Evolutionary conservation across 2,113 vertebrate genomes (phyloP).

Genomic region (Phaethon lepturus): DNA sequence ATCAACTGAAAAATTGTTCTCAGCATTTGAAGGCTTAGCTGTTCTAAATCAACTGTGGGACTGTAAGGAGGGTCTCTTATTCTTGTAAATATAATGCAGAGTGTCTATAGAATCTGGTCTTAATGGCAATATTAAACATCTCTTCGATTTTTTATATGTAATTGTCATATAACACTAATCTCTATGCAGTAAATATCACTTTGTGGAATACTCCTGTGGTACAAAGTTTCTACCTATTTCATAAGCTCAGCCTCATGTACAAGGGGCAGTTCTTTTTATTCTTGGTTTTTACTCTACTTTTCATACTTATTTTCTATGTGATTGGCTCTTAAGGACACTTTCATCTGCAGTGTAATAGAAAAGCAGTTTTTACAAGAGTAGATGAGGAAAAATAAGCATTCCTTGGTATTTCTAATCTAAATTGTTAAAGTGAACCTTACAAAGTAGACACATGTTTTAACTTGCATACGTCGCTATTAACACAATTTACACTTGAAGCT

Average conservation of each 20-base stretch:
- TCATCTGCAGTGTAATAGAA: background rate
- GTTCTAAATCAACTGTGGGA: background rate
- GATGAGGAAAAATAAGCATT: background rate
- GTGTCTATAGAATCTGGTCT: background rate
- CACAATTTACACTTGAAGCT: background rate
- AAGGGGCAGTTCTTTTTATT: background rate
- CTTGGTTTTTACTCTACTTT: background rate
- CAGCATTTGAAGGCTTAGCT: background rate
- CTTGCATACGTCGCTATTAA: background rate
- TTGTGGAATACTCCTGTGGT: background rate
- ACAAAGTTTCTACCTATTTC: background rate
- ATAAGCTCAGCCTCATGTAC: background rate
- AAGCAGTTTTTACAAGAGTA: background rate
- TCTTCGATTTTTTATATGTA: background rate
- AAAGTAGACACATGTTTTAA: background rate
- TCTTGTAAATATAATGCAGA: background rate
- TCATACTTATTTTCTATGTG: background rate
- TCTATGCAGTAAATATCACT: background rate
- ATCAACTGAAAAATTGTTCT: background rate
- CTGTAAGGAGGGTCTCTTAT: background rate
- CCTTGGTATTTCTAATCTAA: background rate
- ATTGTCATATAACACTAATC: background rate
- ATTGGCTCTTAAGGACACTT: slow-evolving; percentile 1
- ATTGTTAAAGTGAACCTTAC: background rate
- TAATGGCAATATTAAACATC: background rate